These are phyloP conservation scores for Pseudopipra pipra DNA, from an alignment of 2,113 vertebrate species.

Conservation along the genomic window DNA sequence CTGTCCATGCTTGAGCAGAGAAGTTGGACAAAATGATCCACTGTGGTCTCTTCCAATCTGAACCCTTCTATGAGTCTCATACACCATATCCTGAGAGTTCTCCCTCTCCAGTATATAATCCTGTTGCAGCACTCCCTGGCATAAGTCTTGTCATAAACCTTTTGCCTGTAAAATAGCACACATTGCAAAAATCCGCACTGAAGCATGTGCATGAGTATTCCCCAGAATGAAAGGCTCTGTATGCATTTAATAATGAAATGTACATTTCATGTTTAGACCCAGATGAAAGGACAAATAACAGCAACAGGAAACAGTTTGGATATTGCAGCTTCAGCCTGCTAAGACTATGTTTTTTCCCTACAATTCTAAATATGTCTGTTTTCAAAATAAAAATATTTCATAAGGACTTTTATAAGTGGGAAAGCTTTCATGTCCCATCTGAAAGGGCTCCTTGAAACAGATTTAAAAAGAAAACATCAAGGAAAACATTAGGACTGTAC, in stretches of 20 bases:
- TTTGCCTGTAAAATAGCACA: neutral
- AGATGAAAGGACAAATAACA: neutral
- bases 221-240: neutral
- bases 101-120: neutral
- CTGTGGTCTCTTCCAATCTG: neutral
- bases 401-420: neutral
- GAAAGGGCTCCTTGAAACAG: conserved; percentile 47
- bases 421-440: neutral
- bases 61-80: neutral
- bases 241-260: neutral
- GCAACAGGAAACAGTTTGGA: neutral
- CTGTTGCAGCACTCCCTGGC: neutral
- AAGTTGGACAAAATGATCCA: neutral
- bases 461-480: conserved; percentile 28
- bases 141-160: neutral
- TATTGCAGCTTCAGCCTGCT: neutral
- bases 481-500: conserved; percentile 23
- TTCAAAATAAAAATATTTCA: conserved; percentile 9
- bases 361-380: neutral
- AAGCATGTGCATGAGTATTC: neutral
- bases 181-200: neutral
- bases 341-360: neutral
- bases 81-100: neutral
- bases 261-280: neutral
- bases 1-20: neutral